Conservation (phyloP, 2,888 invertebrate species). For the Steinernema carpocapsae region DNA sequence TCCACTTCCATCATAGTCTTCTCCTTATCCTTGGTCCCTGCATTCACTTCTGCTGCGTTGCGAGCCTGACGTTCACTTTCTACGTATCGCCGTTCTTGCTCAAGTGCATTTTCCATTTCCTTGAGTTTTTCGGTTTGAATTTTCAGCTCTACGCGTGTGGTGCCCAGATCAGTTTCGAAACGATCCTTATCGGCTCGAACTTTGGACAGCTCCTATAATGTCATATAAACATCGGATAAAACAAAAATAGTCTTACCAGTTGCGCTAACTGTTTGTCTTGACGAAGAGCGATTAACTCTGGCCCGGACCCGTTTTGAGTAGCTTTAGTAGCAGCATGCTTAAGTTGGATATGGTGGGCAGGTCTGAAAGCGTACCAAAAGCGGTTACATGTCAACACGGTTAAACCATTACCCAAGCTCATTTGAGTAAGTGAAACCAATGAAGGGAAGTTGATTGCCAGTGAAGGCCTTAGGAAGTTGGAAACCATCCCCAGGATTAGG, state of each 20-base stretch:
- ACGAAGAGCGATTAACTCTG: conserved; percentile 36
- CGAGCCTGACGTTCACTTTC: conserved; percentile 92
- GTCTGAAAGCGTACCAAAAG: conserved; percentile 2
- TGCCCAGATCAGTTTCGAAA: too few species aligned
- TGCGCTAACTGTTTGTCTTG: conserved; percentile 22
- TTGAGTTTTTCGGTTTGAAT: not conserved
- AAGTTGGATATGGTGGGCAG: not conserved
- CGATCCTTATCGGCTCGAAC: too few species aligned
- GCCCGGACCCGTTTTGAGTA: not conserved
- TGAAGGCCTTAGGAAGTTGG: conserved; percentile 94
- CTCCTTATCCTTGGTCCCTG: conserved; percentile 79
- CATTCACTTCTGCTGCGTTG: conserved; percentile 91
- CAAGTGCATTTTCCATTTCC: conserved; percentile 1
- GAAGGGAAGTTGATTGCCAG: conserved; percentile 96
- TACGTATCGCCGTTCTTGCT: conserved; percentile 34
- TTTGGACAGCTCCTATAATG: too few species aligned
- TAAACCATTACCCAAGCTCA: conserved; percentile 69
- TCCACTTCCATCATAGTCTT: conserved; percentile 45
- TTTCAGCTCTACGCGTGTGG: too few species aligned
- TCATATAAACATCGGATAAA: too few species aligned
- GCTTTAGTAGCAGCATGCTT: not conserved
- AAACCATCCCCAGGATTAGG: conserved; percentile 83
- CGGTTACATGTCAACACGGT: not conserved
- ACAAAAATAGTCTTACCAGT: not conserved
- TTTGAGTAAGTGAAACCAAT: conserved; percentile 96